Evolutionary conservation across 2,113 vertebrate genomes (phyloP), one percentile per base, ranked within the genome.

Genomic region (Candoia aspera): DNA sequence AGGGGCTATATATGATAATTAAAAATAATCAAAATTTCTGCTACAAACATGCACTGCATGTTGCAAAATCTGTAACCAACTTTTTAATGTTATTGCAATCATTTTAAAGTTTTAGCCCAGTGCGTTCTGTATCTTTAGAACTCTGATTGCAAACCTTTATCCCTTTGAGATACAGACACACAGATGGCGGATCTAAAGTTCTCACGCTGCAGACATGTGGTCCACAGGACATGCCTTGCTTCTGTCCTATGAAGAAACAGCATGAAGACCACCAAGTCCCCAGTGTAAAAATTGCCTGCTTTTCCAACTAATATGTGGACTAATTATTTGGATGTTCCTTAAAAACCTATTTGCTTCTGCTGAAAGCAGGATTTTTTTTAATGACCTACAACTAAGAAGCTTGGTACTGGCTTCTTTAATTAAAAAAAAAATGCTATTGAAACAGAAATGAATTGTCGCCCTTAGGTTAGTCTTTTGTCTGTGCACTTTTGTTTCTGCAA

Each of bases 31-130:
- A 60, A 46, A 95, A 57, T 17, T 94, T 93, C 93, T 87, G 58
- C 29, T 90, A 90, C 11, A 94, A 57, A 86, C 58, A 79, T 84
- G 54, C 91, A 94, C 88, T 94, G 90, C 62, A 90, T 84, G 37
- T 59, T 94, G 73, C 68, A 91, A 90, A 95, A 93, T 88, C 83
- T 92, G 90, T 90, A 91, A 73, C 93, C 68, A 91, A 93, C 88
- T 93, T 92, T 68, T 88, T 88, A 83, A 46, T 53, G 6, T 84
- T 90, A 92, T 93, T 84, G 29, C 93, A 86, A 86, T 90, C 29
- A 95, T 64, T 73, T 90, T 46, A 95, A 92, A 62, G 64, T 68
- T 90, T 91, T 68, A 91, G 92, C 84, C 92, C 90, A 42, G 37
- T 62, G 42, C 57, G 86, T 88, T 86, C 86, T 93, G 73, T 24